A percentile compares a stretch with the other conserved stretches of the same genome.
These are phyloP conservation scores for Phyllotis vaccarum DNA, from an alignment of 2,797 vertebrate species.

Conservation along the genomic window DNA sequence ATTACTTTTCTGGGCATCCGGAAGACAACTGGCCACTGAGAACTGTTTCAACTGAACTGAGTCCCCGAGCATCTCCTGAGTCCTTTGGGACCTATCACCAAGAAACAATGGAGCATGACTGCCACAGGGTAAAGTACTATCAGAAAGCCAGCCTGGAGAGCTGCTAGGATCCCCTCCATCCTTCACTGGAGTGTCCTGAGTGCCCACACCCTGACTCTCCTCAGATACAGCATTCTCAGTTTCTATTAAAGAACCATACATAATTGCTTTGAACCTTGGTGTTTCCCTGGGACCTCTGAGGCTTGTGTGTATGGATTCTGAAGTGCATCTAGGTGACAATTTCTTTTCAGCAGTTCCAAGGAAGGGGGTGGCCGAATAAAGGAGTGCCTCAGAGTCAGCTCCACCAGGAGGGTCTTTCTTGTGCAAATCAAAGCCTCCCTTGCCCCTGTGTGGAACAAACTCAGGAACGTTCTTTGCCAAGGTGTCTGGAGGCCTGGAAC, in stretches of 20 bases:
- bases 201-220: constrained; percentile 66
- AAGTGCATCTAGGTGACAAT: background rate
- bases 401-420: background rate
- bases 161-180: constrained; percentile 83
- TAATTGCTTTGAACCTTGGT: constrained; percentile 80
- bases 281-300: constrained; percentile 83
- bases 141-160: constrained; percentile 87
- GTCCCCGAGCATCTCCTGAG: background rate
- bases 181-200: constrained; percentile 90
- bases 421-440: constrained; percentile 41
- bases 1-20: constrained; percentile 69
- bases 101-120: constrained; percentile 45
- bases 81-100: constrained; percentile 44
- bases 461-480: constrained; percentile 59
- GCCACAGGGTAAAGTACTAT: constrained; percentile 76
- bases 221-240: constrained; percentile 64
- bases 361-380: background rate
- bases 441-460: constrained; percentile 53
- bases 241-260: constrained; percentile 62
- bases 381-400: background rate
- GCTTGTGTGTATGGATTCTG: constrained; percentile 28
- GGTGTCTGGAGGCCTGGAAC: constrained; percentile 48
- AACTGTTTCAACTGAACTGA: constrained; percentile 56
- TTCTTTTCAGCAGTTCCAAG: constrained; percentile 44
- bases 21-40: constrained; percentile 60